Evolutionary conservation across 2,888 invertebrate genomes (phyloP), one percentile per base, ranked within the genome.

Genomic region (Phymatocera aterrima): DNA sequence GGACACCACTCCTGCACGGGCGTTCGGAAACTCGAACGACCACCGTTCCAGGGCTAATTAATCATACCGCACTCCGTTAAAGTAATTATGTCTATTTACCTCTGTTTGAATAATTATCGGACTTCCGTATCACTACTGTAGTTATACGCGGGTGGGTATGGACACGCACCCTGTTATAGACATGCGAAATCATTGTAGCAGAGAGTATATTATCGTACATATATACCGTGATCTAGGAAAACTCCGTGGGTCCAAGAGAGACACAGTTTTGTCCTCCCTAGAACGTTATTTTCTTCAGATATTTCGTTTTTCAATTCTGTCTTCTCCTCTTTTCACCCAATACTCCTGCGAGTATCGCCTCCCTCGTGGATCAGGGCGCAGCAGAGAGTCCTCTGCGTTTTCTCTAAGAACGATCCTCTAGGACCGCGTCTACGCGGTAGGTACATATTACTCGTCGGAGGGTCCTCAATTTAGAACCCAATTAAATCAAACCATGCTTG

Each of bases 401-500:
- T 64, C 61, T 18, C 51, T 37, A n/a, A 6, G 12, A 24, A 43
- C 28, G 68, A 46, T 46, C n/a, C n/a, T n/a, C 43, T 28, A 40
- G 40, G n/a, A n/a, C n/a, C n/a, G n/a, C n/a, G n/a, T n/a, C n/a
- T n/a, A n/a, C 21, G 6, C 8, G 18, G 31, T 48, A 70, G 68
- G 68, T 48, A 48, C 70, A 48, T 48, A 31, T 18, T 8, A n/a
- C 70, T 31, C 31, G 34, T 72, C 51, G 24, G 75, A 57, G 75
- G 34, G 75, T 40, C 75, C 75, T 75, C 60, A 75, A 75, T 75
- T 75, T 57, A 57, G 43, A 43, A 75, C 57, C 43, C 43, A 75
- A 75, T 75, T 75, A 75, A 75, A 57, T 75, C 75, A 60, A 75
- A 75, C 75, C 40, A 60, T 24, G 75, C 57, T 75, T 57, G 57